phyloP scores from a whole-genome alignment of 2,888 invertebrate genomes.

The Trilocha varians region DNA sequence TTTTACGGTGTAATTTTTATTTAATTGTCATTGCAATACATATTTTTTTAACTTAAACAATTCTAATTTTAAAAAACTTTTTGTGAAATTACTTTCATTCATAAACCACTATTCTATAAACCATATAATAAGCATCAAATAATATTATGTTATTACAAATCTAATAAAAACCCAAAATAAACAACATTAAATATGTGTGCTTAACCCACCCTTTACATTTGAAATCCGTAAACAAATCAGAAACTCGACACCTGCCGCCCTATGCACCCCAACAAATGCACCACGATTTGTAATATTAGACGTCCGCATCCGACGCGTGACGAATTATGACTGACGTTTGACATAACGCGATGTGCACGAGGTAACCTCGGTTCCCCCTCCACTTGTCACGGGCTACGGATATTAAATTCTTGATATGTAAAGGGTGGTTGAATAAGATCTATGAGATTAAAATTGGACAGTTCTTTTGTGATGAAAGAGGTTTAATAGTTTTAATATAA shows the following conservation, averaged over 20 bases:
- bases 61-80: too few relatives aligned
- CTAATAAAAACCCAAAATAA: too few relatives aligned
- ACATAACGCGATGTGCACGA: slow-evolving; percentile 28
- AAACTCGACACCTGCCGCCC: not conserved
- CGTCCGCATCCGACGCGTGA: slow-evolving; percentile 46
- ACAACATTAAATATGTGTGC: too few relatives aligned
- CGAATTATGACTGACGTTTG: slow-evolving; percentile 59
- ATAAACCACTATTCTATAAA: too few relatives aligned
- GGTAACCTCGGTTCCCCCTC: slow-evolving; percentile 29
- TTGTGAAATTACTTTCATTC: too few relatives aligned
- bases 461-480: not conserved
- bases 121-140: too few relatives aligned
- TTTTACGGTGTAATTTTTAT: too few relatives aligned
- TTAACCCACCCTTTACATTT: not conserved
- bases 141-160: too few relatives aligned
- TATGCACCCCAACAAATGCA: slow-evolving; percentile 3
- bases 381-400: not conserved
- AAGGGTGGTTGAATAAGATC: not conserved
- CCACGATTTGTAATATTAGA: slow-evolving; percentile 21
- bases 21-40: too few relatives aligned
- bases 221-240: not conserved
- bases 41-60: too few relatives aligned
- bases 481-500: too few relatives aligned
- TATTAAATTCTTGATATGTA: slow-evolving; percentile 2
- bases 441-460: not conserved